Percentiles rank a stretch among this genome's conserved stretches.
Evolutionary conservation across 2,888 invertebrate genomes (phyloP).

Genomic region (Ichneumoninae sp.): DNA sequence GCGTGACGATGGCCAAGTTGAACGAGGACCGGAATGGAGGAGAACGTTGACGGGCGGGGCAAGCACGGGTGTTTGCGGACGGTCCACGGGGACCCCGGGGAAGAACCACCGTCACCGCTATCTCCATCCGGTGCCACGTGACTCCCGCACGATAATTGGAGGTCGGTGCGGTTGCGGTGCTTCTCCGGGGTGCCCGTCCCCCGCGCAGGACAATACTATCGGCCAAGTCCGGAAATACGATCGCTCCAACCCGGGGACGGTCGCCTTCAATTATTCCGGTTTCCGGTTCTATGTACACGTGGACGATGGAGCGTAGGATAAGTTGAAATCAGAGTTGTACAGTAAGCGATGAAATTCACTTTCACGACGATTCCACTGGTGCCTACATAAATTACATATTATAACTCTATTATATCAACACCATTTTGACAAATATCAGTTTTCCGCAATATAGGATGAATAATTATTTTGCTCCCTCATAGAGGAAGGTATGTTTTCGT

Average conservation of each 20-base stretch:
- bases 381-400: no score
- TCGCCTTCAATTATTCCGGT: constrained; percentile 75
- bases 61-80: constrained; percentile 72
- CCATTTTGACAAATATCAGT: no score
- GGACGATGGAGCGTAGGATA: constrained; percentile 51
- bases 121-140: constrained; percentile 71
- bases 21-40: constrained; percentile 61
- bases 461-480: no score
- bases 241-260: constrained; percentile 66
- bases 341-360: no score
- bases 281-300: constrained; percentile 69
- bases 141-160: constrained; percentile 81
- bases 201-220: constrained; percentile 69
- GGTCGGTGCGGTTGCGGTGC: constrained; percentile 77
- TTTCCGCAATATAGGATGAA: no score
- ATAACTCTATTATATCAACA: no score
- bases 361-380: no score
- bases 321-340: constrained; percentile 67
- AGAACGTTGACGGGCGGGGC: constrained; percentile 35
- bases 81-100: constrained; percentile 73
- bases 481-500: no score
- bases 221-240: constrained; percentile 69
- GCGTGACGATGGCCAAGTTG: constrained; percentile 37
- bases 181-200: constrained; percentile 71
- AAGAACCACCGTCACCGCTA: constrained; percentile 54